Evolutionary conservation across 2,888 invertebrate species (phyloP).

Genomic region (Aphrophora alni): DNA sequence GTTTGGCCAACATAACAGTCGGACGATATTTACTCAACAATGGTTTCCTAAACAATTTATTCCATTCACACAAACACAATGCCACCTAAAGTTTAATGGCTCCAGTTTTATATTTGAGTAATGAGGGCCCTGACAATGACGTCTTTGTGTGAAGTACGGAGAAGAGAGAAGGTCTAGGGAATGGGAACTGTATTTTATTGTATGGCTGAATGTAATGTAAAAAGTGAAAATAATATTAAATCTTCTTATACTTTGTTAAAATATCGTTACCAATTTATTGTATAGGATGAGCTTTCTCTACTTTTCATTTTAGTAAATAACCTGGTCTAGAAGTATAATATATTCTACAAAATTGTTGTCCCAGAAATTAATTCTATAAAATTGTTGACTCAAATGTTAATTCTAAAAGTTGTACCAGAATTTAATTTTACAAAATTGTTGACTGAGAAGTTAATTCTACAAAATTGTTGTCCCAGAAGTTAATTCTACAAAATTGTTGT

Average conservation of each 20-base stretch:
- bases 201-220: neutral
- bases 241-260: neutral
- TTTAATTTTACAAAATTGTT: too few relatives aligned
- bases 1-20: neutral
- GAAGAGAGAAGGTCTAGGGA: neutral
- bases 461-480: too few relatives aligned
- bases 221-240: neutral
- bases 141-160: neutral
- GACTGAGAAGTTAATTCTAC: too few relatives aligned
- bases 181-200: neutral
- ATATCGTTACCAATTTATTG: neutral
- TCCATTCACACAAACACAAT: neutral
- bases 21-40: neutral
- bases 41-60: neutral
- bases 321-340: too few relatives aligned
- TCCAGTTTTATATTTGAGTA: neutral
- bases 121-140: neutral
- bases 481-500: too few relatives aligned
- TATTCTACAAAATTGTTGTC: too few relatives aligned
- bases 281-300: too few relatives aligned
- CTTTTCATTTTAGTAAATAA: too few relatives aligned
- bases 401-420: too few relatives aligned
- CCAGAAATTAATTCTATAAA: too few relatives aligned
- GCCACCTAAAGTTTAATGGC: neutral
- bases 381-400: too few relatives aligned